Evolutionary conservation across 2,797 vertebrate species (phyloP), one percentile per base, ranked within the genome.

Genomic region (Hyperoplus lanceolatus): DNA sequence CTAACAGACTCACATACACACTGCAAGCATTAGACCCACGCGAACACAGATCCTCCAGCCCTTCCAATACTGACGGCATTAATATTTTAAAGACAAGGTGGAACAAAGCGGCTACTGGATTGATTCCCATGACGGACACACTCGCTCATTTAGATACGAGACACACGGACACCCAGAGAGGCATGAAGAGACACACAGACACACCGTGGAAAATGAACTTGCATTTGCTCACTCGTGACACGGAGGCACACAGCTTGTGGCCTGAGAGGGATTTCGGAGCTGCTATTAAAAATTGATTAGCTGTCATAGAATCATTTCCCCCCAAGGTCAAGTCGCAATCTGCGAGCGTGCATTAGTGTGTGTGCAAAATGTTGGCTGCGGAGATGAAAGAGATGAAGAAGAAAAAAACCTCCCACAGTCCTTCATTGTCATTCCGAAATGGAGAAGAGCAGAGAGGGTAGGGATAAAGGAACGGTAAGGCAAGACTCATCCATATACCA

Each of bases 241-340:
- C 67, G 74, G 70, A 76, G 70, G 13, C 74, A 70, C 85, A 79
- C 84, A 89, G 85, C 80, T 88, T 87, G 72, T 85, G 85, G 88
- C 80, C 84, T 82, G 76, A 88, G 81, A 90, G 79, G 75, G 81
- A 88, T 91, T 67, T 90, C 66, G 84, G 86, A 79, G 90, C 88
- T 85, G 81, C 90, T 93, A 93, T 95, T 93, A 94, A 94, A 94
- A 93, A 93, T 94, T 93, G 91, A 95, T 94, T 95, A 92, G 89
- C 88, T 90, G 90, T 91, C 88, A 87, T 85, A 71, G 83, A 79
- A 89, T 91, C 84, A 92, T 92, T 94, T 90, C 87, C 80, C 87
- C 86, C 80, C 92, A 93, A 94, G 93, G 93, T 94, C 92, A 92
- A 89, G 75, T 90, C 39, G 61, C 82, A 85, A 77, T 88, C 64